Base-by-base conservation (phyloP, 2,888 invertebrate species). In the Cenopis cana region DNA sequence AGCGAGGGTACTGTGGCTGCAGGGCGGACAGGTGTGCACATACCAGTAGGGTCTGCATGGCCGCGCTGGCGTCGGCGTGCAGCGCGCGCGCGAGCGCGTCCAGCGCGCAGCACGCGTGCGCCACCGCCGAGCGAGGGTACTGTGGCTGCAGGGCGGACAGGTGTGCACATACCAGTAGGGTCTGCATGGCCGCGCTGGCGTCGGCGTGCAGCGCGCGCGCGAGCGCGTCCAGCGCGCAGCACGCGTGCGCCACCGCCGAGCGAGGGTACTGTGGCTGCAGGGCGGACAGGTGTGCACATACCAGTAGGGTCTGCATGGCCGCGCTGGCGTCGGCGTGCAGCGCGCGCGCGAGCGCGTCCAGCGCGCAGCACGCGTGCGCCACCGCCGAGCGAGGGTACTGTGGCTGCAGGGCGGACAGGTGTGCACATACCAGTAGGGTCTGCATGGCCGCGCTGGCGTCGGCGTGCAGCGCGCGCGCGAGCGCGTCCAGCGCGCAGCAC, bases 261-360 rank as follows among this genome's bases (percentile, higher is more conserved):
- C 96, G 94, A 24, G 54, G 54, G 29, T 29, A 29, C 54, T 54
- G 46, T 6, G 54, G 54, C 54, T 24, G 24, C 24, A 24, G 54
- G 24, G 24, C 24, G 24, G 24, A 24, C 10, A 10, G 9, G 36
- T 1, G 36, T n/a, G 12, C 4, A 67, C 65, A 4, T 41, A 93
- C 91, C 86, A 88, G 89, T 65, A 89, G 76, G 86, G 83, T 83
- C 20, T 88, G 86, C 6, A 82, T 78, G 36, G 90, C 82, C 1
- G 91, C 91, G 12, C 79, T 80, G 0, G 87, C 89, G 78, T 92
- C 93, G 0, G 90, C 86, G 76, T 86, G 83, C 75, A 89, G 50
- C 0, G 89, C 89, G n/a, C 91, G 77, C 1, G 92, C 85, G 12
- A 90, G 79, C 36, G 91, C 91, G 81, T 93, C 90, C 1, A 91